phyloP scores from a whole-genome alignment of 2,888 invertebrate species.

The Tryphoninae sp. region DNA sequence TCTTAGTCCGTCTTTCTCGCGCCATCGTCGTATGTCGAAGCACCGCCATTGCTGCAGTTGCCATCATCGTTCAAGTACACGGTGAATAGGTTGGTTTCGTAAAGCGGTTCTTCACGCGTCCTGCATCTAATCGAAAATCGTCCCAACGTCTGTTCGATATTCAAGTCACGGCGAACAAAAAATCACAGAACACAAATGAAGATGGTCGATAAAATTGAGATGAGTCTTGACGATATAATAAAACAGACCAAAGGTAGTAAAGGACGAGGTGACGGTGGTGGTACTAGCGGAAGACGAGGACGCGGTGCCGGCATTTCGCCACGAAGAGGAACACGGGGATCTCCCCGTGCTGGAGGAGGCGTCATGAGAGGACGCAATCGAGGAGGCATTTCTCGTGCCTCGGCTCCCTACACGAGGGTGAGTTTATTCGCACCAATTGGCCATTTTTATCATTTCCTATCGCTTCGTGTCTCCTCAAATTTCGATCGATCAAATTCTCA shows the following conservation, averaged over 20 bases:
- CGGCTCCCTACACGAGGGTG: constrained; percentile 86
- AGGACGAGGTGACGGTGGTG: constrained; percentile 84
- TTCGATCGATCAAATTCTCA: neutral
- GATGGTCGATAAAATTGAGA: constrained; percentile 97
- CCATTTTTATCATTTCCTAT: neutral
- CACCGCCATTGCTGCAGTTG: constrained; percentile 1
- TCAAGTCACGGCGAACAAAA: neutral
- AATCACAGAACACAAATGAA: constrained; percentile 78
- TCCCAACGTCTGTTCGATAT: constrained; percentile 17
- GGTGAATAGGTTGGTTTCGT: constrained; percentile 63
- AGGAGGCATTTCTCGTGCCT: constrained; percentile 84
- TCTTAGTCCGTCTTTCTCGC: constrained; percentile 3
- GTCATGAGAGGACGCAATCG: constrained; percentile 88
- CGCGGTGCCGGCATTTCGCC: constrained; percentile 82
- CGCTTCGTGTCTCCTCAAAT: too few relatives aligned
- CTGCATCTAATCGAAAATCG: constrained; percentile 21
- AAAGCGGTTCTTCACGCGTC: constrained; percentile 56
- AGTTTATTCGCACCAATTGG: constrained; percentile 69
- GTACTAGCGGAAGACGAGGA: constrained; percentile 82
- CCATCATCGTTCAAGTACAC: constrained; percentile 57
- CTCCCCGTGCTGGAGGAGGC: constrained; percentile 81
- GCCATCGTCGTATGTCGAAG: neutral
- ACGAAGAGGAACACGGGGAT: constrained; percentile 82
- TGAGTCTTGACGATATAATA: constrained; percentile 98
- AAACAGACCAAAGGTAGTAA: constrained; percentile 90